Conservation (phyloP, 2,113 vertebrate species). For the Bufo gargarizans region DNA sequence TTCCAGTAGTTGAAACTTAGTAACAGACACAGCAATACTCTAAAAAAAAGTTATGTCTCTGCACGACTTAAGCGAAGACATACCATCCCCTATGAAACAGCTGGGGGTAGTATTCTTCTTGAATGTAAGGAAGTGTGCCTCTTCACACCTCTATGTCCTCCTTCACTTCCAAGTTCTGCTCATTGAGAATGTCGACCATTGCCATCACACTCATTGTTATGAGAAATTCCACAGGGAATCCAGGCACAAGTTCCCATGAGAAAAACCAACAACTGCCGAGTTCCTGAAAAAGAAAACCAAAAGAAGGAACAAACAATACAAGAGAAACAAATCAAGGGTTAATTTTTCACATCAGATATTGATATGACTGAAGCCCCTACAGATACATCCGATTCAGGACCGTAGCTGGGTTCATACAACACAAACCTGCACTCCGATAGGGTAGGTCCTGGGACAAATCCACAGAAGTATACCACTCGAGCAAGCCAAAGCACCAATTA, state of each 20-base stretch:
- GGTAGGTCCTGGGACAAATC: no score
- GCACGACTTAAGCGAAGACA: neutral
- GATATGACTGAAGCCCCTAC: no score
- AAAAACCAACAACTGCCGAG: neutral
- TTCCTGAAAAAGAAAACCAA: no score
- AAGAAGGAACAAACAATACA: no score
- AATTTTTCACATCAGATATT: no score
- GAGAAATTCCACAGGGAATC: slow-evolving; percentile 16
- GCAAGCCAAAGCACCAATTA: no score
- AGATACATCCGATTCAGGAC: no score
- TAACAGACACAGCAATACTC: neutral
- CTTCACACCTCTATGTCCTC: slow-evolving; percentile 4
- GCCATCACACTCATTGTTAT: neutral
- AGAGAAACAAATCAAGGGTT: no score
- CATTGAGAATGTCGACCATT: neutral
- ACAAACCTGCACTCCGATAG: no score
- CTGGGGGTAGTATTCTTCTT: neutral
- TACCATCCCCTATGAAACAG: neutral
- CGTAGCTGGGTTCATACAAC: no score
- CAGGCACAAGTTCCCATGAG: neutral
- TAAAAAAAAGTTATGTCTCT: neutral
- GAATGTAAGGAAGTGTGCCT: neutral
- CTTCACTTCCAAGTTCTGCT: slow-evolving; percentile 7
- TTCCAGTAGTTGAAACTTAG: neutral
- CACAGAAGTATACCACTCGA: no score